phyloP scores from a whole-genome alignment of 2,888 invertebrate genomes.

The Himalopsyche kuldschensis region DNA sequence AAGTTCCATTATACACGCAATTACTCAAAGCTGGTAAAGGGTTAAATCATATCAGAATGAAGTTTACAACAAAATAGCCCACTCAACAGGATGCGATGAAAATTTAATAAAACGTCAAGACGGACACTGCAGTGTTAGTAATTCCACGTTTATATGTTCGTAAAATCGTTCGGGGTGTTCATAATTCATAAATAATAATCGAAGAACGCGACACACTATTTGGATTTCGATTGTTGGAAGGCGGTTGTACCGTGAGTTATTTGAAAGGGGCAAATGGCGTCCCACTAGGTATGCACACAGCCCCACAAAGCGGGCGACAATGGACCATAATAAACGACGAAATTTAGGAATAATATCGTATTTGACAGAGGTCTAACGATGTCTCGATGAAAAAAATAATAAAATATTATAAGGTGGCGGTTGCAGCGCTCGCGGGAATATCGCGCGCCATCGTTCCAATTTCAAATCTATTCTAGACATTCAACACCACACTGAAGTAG shows the following conservation, averaged over 20 bases:
- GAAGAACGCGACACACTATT: neutral
- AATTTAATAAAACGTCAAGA: too few relatives aligned
- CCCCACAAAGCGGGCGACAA: constrained; percentile 6
- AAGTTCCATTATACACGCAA: too few relatives aligned
- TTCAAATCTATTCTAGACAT: too few relatives aligned
- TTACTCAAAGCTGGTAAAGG: too few relatives aligned
- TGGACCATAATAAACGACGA: constrained; percentile 32
- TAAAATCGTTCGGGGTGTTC: neutral
- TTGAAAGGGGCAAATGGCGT: neutral
- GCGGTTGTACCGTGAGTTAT: neutral
- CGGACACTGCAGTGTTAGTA: too few relatives aligned
- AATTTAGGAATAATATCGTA: constrained; percentile 28
- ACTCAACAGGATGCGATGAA: too few relatives aligned
- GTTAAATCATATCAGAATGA: too few relatives aligned
- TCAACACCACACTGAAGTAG: too few relatives aligned
- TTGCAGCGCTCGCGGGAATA: neutral
- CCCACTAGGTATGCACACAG: neutral
- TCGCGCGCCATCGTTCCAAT: too few relatives aligned
- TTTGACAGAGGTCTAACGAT: constrained; percentile 35
- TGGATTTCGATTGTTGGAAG: neutral
- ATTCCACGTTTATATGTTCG: too few relatives aligned
- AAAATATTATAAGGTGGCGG: neutral
- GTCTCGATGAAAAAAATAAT: neutral
- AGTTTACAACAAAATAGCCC: too few relatives aligned
- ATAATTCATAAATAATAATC: neutral